Conservation (phyloP, 92 coral and sea anemone genomes). For the Parazoanthus atlanticus region DNA sequence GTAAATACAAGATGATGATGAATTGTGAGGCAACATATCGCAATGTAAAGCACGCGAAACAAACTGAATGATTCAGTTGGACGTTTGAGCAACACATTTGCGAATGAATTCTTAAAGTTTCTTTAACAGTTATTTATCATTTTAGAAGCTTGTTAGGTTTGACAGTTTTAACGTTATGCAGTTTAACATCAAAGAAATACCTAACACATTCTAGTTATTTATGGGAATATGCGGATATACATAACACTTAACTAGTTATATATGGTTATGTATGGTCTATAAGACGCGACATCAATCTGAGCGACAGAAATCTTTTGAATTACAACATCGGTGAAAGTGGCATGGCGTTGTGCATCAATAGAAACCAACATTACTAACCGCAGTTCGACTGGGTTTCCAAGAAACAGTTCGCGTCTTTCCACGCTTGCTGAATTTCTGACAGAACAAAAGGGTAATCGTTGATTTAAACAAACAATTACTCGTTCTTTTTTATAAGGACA, state of each 20-base stretch:
- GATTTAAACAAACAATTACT: not conserved
- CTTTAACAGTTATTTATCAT: not conserved
- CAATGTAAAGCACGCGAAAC: not conserved
- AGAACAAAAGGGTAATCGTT: constrained; percentile 33
- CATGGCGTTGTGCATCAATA: constrained; percentile 31
- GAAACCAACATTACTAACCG: constrained; percentile 28
- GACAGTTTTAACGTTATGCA: not conserved
- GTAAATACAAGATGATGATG: not conserved
- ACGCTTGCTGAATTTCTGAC: constrained; percentile 34
- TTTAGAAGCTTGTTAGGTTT: too few species aligned
- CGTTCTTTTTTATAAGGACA: not conserved
- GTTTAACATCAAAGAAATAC: not conserved
- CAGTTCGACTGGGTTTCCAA: constrained; percentile 38
- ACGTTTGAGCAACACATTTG: not conserved
- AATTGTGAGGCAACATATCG: not conserved
- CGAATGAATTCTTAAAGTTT: constrained; percentile 10
- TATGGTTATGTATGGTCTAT: not conserved
- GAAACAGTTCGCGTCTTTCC: constrained; percentile 36
- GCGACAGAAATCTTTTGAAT: not conserved
- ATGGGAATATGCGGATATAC: not conserved
- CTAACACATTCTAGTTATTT: not conserved
- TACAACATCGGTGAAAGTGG: not conserved
- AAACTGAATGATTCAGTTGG: not conserved
- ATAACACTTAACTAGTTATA: not conserved
- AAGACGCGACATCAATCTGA: not conserved